Evolutionary conservation across 2,888 invertebrate species (phyloP).

Genomic region (Nudaria mundana): DNA sequence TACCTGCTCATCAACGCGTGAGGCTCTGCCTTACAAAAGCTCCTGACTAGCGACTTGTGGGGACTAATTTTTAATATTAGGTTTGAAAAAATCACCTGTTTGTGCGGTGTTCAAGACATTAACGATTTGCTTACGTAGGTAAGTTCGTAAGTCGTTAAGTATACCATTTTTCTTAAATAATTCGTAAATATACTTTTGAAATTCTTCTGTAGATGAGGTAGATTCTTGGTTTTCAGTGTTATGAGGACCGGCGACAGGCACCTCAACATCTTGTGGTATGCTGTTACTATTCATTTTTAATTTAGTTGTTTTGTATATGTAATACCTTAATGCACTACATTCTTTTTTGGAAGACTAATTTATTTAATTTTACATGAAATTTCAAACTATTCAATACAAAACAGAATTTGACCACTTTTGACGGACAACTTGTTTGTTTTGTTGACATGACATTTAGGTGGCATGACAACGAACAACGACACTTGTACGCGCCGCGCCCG

Average conservation of each 20-base stretch:
- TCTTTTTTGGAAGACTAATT: conserved; percentile 30
- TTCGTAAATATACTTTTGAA: conserved; percentile 78
- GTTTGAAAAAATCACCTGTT: conserved; percentile 39
- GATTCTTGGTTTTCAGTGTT: conserved; percentile 40
- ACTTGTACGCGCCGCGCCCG: too few species aligned
- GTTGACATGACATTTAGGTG: conserved; percentile 56
- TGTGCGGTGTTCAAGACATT: conserved; percentile 75
- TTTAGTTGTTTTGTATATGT: conserved; percentile 14
- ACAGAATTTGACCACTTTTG: conserved; percentile 44
- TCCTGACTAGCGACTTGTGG: too few species aligned
- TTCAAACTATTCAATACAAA: conserved; percentile 67
- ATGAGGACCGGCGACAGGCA: conserved; percentile 25
- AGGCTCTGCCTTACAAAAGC: too few species aligned
- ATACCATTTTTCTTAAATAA: conserved; percentile 83
- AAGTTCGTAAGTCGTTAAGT: conserved; percentile 79
- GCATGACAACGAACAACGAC: too few species aligned
- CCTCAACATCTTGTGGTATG: conserved; percentile 19
- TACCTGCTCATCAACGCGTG: too few species aligned
- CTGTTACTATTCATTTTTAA: conserved; percentile 47
- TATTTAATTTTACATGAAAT: conserved; percentile 51
- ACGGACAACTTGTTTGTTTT: too few species aligned
- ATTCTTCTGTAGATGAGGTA: conserved; percentile 72
- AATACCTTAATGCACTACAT: conserved; percentile 23
- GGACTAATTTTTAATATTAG: too few species aligned
- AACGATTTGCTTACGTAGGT: conserved; percentile 82